Base-by-base conservation (phyloP, 2,797 vertebrate species). In the Hapalemur alaotrensis region DNA sequence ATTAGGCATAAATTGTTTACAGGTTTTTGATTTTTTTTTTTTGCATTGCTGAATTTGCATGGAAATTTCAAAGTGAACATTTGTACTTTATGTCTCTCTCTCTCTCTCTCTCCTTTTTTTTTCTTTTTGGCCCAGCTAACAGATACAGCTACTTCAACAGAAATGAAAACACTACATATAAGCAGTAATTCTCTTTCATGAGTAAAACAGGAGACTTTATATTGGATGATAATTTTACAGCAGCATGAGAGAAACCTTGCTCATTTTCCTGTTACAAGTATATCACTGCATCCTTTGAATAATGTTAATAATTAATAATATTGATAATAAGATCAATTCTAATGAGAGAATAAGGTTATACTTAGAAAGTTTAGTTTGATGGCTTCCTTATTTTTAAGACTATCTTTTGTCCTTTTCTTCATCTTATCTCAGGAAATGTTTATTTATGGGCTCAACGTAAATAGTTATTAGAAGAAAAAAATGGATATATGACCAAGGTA, bases 1-100 rank as follows among this genome's bases (percentile, higher is more conserved):
- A 63, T 96, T 91, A 69, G 57, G 69, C 38, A 95, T 54, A 97
- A 98, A 96, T 38, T 81, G 65, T 97, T 97, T 96, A 88, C 54
- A 95, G 81, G 43, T 38, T 72, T 96, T 93, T 95, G 91, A 63
- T 48, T 86, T 70, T 70, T 95, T 93, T 93, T 75, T 46, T 93
- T 93, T 75, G 9, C 46, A 48, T 96, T 97, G 96, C 41, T 0
- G 0, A 63, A 97, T 97, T 97, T 97, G 61, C 79, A 96, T 91
- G 54, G 87, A 97, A 89, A 98, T 98, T 97, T 98, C 92, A 92
- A 97, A 98, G 94, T 84, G 72, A 97, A 97, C 87, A 96, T 93
- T 98, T 95, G 67, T 97, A 92, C 65, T 80, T 67, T 84, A 96
- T 30, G 2, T 32, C 22, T 41, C n/a, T 96, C 41, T 3, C 20